Evolutionary conservation across 2,113 vertebrate species (phyloP), one percentile per base, ranked within the genome.

Genomic region (Girardinichthys multiradiatus): DNA sequence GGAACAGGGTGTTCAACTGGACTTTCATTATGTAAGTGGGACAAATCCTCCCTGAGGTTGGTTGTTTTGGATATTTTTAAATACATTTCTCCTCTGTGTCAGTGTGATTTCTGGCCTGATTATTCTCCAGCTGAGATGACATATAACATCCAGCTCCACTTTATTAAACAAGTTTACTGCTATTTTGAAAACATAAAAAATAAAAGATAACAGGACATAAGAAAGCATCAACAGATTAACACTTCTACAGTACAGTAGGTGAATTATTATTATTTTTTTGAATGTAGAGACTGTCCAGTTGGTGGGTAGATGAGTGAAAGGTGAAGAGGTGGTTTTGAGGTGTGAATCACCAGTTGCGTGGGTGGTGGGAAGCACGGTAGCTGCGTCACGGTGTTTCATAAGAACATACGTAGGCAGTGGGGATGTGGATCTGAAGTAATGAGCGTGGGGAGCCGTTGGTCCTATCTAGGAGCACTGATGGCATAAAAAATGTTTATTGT

Each of bases 331-430:
- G 70, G 54, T 15, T 4, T 63, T 64, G 79, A 59, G 79, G 77
- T 85, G 83, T 14, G 3, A 75, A 83, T 86, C 72, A 87, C 77
- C 75, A 71, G 79, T 76, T 64, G 14, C 4, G 90, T 84, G 68
- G 86, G 87, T 64, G 89, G 84, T 69, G 78, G 86, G 87, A 74
- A 66, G 58, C 57, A 37, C 0, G 29, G 68, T 35, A 1, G 67
- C 66, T 70, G 70, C 74, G 82, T 90, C 90, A 86, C 62, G 14
- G 31, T 4, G 68, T 91, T 92, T 64, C 80, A 75, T 91, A 91
- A 91, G 72, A 28, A 33, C 67, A 69, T 66, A 73, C n/a, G 26
- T 79, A 70, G 76, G 72, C 76, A 17, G 64, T 58, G 26, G 71
- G 70, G 71, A 75, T 60, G 72, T 72, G 72, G 70, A 64, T 80